Conservation (phyloP, 1,140 invertebrate species). For the Drosophila bipectinata region DNA sequence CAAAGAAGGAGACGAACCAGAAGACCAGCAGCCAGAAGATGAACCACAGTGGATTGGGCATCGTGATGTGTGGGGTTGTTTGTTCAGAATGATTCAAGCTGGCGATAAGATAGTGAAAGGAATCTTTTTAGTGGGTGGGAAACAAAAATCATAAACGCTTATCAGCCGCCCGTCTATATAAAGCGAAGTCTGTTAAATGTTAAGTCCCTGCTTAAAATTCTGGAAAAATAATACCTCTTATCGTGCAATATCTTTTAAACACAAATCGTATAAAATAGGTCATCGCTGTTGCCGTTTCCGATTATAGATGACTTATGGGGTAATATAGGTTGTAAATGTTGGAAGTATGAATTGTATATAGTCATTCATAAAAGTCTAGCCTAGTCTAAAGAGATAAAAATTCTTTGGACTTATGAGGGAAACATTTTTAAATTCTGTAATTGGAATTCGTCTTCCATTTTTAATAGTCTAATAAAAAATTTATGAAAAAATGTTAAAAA, state of each 20-base stretch:
- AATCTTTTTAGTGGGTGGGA: constrained; percentile 12
- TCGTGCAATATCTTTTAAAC: not conserved
- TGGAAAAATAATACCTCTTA: not conserved
- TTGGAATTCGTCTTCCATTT: no score
- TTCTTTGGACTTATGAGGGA: no score
- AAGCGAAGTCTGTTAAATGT: constrained; percentile 12
- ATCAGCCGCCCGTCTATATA: constrained; percentile 7
- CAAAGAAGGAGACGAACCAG: constrained; percentile 89
- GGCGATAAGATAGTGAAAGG: constrained; percentile 61
- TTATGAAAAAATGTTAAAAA: no score
- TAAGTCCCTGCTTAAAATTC: not conserved
- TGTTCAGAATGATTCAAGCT: constrained; percentile 35
- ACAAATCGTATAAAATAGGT: not conserved
- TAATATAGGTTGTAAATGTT: not conserved
- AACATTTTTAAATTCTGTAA: not conserved
- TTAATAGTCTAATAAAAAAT: no score
- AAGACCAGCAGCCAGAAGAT: constrained; percentile 92
- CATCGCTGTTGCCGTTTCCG: not conserved
- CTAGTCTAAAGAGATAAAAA: no score
- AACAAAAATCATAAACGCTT: constrained; percentile 2
- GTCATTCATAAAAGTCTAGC: no score
- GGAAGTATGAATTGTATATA: no score
- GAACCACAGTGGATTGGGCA: constrained; percentile 87
- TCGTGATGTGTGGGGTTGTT: constrained; percentile 46
- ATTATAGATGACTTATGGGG: not conserved